Evolutionary conservation across 2,888 invertebrate species (phyloP).

Genomic region (Nomada goodeniana): DNA sequence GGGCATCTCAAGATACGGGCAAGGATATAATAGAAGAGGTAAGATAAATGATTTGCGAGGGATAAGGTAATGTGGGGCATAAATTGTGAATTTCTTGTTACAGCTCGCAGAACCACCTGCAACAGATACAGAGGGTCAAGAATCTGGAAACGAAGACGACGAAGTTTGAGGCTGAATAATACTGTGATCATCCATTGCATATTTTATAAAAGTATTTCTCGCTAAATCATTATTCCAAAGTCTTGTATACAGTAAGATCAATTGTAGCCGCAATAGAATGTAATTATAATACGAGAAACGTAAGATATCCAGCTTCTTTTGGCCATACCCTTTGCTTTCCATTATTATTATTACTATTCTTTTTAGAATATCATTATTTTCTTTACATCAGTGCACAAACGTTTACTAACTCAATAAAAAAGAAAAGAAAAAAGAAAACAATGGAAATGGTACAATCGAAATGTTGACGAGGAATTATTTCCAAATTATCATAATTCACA

Average conservation of each 20-base stretch:
- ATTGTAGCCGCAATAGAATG: not conserved
- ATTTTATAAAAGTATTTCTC: not conserved
- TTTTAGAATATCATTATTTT: too few relatives aligned
- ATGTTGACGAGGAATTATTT: too few relatives aligned
- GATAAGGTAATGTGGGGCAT: not conserved
- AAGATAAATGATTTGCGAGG: not conserved
- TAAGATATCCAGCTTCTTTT: too few relatives aligned
- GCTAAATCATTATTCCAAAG: not conserved
- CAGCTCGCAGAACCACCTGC: conserved; percentile 6
- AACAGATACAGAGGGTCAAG: not conserved
- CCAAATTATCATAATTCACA: too few relatives aligned
- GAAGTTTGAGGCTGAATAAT: conserved; percentile 17
- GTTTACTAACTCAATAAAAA: not conserved
- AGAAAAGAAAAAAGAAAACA: not conserved
- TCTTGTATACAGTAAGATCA: not conserved
- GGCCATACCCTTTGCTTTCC: too few relatives aligned
- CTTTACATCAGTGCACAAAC: too few relatives aligned
- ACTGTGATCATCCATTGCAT: not conserved
- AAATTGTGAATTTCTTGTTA: not conserved
- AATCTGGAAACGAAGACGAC: conserved; percentile 13
- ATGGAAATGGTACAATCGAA: too few relatives aligned
- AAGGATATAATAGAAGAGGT: conserved; percentile 30
- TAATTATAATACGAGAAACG: not conserved
- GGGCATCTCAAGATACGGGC: not conserved
- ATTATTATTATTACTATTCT: too few relatives aligned